These are phyloP conservation scores for Phalacrocorax carbo DNA, from an alignment of 2,113 vertebrate species.

Conservation along the genomic window DNA sequence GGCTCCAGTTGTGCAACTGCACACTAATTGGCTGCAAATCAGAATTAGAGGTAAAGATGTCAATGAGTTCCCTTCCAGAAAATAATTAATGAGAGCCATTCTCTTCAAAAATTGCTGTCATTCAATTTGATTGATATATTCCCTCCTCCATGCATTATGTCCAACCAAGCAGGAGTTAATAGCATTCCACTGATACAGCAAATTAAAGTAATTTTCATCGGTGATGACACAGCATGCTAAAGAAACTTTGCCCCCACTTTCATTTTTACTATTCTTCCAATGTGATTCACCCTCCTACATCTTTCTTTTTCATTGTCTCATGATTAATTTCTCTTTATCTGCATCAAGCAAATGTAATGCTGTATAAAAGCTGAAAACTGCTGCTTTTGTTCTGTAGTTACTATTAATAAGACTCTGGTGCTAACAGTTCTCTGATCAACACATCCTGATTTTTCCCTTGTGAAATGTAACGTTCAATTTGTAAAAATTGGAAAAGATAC, in stretches of 20 bases:
- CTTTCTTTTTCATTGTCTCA: conserved; percentile 12
- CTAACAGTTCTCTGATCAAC: neutral
- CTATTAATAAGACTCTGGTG: conserved; percentile 33
- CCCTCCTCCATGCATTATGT: conserved; percentile 6
- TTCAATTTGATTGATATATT: neutral
- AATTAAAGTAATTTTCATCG: conserved; percentile 5
- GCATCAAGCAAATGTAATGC: conserved; percentile 2
- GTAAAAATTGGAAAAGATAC: neutral
- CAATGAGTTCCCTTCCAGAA: neutral
- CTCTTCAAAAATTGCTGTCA: neutral
- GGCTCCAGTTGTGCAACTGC: neutral
- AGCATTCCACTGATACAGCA: neutral
- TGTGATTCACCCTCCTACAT: conserved; percentile 56
- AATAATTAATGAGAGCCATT: neutral
- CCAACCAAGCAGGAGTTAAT: conserved; percentile 18
- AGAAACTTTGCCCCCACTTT: conserved; percentile 18
- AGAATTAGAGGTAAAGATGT: neutral
- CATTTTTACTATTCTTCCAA: conserved; percentile 41
- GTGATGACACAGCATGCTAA: conserved; percentile 37
- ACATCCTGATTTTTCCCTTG: neutral
- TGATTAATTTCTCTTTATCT: conserved; percentile 53
- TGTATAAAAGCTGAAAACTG: conserved; percentile 13
- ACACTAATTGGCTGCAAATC: neutral
- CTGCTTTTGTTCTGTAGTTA: conserved; percentile 34
- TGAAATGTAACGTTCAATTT: neutral